phyloP scores from a whole-genome alignment of 37 sponge, comb jelly and placozoan genomes.

The Theonella swinhoei region DNA sequence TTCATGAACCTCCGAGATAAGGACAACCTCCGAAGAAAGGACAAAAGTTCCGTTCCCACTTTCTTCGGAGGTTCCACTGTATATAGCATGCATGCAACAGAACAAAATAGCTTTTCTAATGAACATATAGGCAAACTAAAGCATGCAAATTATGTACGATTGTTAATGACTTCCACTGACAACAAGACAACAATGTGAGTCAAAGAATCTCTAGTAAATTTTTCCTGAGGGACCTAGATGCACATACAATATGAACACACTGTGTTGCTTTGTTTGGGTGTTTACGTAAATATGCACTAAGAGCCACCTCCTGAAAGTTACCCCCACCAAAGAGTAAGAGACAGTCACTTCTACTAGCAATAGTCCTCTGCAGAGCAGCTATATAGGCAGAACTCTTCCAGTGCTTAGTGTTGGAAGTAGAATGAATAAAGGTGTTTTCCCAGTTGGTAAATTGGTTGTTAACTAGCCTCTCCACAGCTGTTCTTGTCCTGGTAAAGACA shows the following conservation, averaged over 20 bases:
- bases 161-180: no score
- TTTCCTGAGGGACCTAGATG: background rate
- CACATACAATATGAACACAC: slow-evolving; percentile 29
- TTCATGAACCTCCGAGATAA: no score
- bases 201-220: background rate
- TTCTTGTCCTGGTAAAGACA: background rate
- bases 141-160: no score
- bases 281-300: background rate
- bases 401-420: background rate
- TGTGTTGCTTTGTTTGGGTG: background rate
- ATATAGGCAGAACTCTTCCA: background rate
- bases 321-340: slow-evolving; percentile 35
- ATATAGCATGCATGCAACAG: no score
- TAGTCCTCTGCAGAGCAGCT: slow-evolving; percentile 10
- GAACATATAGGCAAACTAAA: no score
- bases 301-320: slow-evolving; percentile 24
- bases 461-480: background rate
- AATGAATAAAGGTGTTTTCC: background rate
- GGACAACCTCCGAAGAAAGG: no score
- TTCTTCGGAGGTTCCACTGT: no score
- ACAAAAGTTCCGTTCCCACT: no score
- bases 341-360: slow-evolving; percentile 33
- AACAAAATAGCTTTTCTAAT: no score
- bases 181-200: no score
- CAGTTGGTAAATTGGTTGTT: background rate